A percentile compares a stretch with the other conserved stretches of the same genome.
phyloP scores from a whole-genome alignment of 2,888 invertebrate species.

The Stegophylla sp. region DNA sequence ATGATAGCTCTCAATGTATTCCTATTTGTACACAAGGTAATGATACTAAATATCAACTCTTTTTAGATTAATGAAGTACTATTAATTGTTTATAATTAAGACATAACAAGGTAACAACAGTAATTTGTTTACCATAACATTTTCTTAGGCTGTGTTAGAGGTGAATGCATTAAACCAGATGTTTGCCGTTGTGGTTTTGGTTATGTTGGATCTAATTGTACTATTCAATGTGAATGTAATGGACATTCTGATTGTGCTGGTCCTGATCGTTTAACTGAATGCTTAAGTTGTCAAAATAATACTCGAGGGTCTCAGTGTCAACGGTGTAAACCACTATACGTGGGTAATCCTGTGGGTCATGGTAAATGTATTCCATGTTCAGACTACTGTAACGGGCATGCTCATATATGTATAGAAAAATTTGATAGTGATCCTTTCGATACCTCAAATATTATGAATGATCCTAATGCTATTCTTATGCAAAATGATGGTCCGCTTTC shows the following conservation, averaged over 20 bases:
- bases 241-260: conserved; percentile 92
- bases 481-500: conserved; percentile 74
- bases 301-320: conserved; percentile 91
- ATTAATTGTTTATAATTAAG: not conserved
- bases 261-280: conserved; percentile 81
- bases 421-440: conserved; percentile 64
- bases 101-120: not conserved
- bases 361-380: conserved; percentile 86
- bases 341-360: conserved; percentile 85
- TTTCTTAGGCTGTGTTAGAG: conserved; percentile 76
- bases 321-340: conserved; percentile 87
- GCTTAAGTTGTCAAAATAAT: conserved; percentile 86
- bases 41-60: not conserved
- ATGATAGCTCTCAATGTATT: conserved; percentile 61
- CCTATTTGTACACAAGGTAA: conserved; percentile 62
- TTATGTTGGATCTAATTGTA: conserved; percentile 92
- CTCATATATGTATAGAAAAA: conserved; percentile 75
- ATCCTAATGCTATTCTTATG: conserved; percentile 67
- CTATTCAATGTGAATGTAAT: conserved; percentile 92
- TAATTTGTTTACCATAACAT: not conserved
- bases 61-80: too few species aligned
- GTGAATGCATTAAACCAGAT: conserved; percentile 82
- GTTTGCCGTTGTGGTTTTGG: conserved; percentile 91
- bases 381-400: conserved; percentile 89
- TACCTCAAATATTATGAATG: conserved; percentile 63